Conservation (phyloP, 2,113 vertebrate species). For the Phoenicopterus ruber region DNA sequence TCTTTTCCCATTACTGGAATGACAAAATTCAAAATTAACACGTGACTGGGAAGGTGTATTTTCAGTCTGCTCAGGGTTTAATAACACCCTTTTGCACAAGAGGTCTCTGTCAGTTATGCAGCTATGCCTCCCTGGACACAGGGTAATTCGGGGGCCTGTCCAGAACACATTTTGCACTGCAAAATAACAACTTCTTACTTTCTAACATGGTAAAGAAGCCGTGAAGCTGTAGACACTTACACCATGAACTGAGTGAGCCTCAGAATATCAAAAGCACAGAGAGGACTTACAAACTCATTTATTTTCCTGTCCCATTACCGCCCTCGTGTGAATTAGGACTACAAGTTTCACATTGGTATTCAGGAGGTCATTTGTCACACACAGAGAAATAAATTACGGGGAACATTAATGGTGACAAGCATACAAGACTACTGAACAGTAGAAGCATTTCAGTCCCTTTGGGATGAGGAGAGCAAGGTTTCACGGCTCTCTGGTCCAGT, state of each 20-base stretch:
- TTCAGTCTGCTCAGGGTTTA: background rate
- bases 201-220: background rate
- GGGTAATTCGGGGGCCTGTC: background rate
- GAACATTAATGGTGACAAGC: background rate
- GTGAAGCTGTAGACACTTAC: background rate
- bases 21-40: background rate
- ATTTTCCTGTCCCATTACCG: background rate
- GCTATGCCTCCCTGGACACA: background rate
- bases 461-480: background rate
- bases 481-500: background rate
- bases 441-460: background rate
- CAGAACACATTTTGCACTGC: background rate
- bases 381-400: background rate
- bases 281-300: background rate
- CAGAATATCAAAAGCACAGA: background rate
- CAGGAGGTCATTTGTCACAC: conserved; percentile 12
- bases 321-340: background rate
- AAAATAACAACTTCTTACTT: background rate
- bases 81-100: background rate
- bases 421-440: background rate
- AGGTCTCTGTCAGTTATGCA: background rate
- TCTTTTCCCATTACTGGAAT: background rate
- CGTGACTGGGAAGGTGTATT: background rate
- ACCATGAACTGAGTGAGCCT: background rate
- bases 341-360: background rate